Base-by-base conservation (phyloP, 2,797 vertebrate genomes). In the Fringilla coelebs region DNA sequence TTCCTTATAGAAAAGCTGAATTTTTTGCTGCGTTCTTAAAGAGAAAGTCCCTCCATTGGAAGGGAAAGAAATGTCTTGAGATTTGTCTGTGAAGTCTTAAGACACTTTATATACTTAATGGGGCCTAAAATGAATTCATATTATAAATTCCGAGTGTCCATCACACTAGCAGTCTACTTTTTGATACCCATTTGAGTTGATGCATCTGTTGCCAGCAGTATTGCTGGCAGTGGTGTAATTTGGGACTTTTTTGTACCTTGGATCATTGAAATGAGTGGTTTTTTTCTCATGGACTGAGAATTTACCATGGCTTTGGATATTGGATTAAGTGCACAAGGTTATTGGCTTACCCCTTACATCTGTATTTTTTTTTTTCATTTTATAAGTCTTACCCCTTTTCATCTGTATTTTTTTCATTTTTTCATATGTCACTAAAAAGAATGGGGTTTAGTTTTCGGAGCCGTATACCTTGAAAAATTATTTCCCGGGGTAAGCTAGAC, bases 1-100 rank as follows among this genome's bases (percentile, higher is more conserved):
- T 97, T 96, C 96, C 96, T 97, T 96, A 92, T 97, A 97, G 95
- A 97, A 97, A 96, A 97, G 95, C 93, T 96, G 48, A 96, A 94
- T 79, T 97, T 94, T 95, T 97, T 97, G 94, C 94, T 97, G 94
- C 88, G 87, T 95, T 96, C 96, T 97, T 97, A 91, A 96, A 97
- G 95, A 97, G 83, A 72, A 85, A 95, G 46, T 82, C 67, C 74
- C 88, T 85, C 81, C 36, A 78, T 96, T 97, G 93, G 95, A 97
- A 95, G 96, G 97, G 97, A 95, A 96, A 96, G 45, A 96, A 97
- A 97, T 88, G 88, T 89, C 82, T 90, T 92, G 91, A 95, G 96
- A 96, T 96, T 82, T 62, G 91, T 83, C 93, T 96, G 88, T 92
- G 73, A 96, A 96, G 88, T 91, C 91, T 96, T 96, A 61, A 90